Base-by-base conservation (phyloP, 2,888 invertebrate species). In the Stenodema calcarata region DNA sequence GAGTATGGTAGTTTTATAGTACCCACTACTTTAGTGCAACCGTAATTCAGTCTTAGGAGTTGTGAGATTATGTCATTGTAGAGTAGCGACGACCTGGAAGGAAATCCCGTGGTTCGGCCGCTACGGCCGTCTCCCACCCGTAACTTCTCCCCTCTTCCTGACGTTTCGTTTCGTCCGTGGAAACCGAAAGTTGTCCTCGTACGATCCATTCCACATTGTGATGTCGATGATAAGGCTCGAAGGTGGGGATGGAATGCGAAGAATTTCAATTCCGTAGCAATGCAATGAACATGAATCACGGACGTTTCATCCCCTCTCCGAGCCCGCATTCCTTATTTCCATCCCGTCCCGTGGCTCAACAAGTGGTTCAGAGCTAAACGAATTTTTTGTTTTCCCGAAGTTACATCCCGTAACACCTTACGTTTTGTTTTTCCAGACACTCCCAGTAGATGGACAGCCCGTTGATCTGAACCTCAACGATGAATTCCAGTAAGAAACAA, bases 401-500 rank as follows among this genome's bases (percentile, higher is more conserved):
- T 80, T 80, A 9, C 44, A 44, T 44, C 42, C 16, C 27, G 42
- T 28, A 78, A 78, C 30, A 14, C 42, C 18, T 44, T 12, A 18
- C 44, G 78, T 44, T 78, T 41, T 44, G 27, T 11, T 78, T 23
- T 41, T 54, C 11, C 50, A 81, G 62, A 4, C 28, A 28, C 62
- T 41, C 44, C 28, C 82, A n/a, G 80, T 80, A 14, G 50, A 54
- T 54, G 80, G 54, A 47, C 14, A 28, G 12, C 54, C 23, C 30
- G 35, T 27, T 27, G 41, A 44, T 44, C 27, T 78, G 78, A 78
- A 11, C 9, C 44, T 18, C 78, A 27, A 73, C 82, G 69, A 90
- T 90, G 89, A 89, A 89, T 87, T 89, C 89, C 28, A 87, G 89
- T 62, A 89, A 90, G 85, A 89, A 89, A 84, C 89, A 89, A 78